These are phyloP conservation scores for Apistogramma diplotaenia DNA, from an alignment of 2,113 vertebrate species.

Conservation along the genomic window DNA sequence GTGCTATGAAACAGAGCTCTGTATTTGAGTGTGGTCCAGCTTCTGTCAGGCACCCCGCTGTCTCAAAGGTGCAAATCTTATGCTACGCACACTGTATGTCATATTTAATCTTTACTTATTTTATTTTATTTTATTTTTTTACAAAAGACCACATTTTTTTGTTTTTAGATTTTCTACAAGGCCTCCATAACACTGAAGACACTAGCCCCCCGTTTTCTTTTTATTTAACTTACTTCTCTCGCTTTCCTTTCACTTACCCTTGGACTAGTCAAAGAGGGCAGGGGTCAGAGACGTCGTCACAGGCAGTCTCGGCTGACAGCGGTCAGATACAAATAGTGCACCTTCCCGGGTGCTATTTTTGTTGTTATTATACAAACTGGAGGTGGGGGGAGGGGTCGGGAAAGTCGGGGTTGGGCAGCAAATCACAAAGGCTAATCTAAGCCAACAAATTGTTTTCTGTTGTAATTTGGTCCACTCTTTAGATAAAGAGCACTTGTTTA, in stretches of 20 bases:
- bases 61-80: constrained; percentile 38
- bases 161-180: constrained; percentile 59
- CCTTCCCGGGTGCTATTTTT: constrained; percentile 47
- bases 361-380: constrained; percentile 47
- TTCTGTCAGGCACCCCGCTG: constrained; percentile 33
- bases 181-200: constrained; percentile 48
- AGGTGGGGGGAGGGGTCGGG: neutral
- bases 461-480: constrained; percentile 62
- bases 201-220: constrained; percentile 42
- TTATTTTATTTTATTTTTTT: constrained; percentile 31
- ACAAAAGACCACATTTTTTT: constrained; percentile 58
- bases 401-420: neutral
- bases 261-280: constrained; percentile 22
- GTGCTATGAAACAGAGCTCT: constrained; percentile 65
- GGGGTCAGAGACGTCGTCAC: constrained; percentile 51
- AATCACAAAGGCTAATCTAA: constrained; percentile 50
- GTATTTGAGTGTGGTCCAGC: constrained; percentile 36
- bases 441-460: constrained; percentile 37
- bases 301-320: constrained; percentile 45
- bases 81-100: constrained; percentile 39
- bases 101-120: constrained; percentile 19
- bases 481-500: constrained; percentile 33
- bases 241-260: constrained; percentile 35
- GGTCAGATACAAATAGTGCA: constrained; percentile 56
- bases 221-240: neutral